phyloP scores from a whole-genome alignment of 2,797 vertebrate genomes.

The Odontamblyopus rebecca region DNA sequence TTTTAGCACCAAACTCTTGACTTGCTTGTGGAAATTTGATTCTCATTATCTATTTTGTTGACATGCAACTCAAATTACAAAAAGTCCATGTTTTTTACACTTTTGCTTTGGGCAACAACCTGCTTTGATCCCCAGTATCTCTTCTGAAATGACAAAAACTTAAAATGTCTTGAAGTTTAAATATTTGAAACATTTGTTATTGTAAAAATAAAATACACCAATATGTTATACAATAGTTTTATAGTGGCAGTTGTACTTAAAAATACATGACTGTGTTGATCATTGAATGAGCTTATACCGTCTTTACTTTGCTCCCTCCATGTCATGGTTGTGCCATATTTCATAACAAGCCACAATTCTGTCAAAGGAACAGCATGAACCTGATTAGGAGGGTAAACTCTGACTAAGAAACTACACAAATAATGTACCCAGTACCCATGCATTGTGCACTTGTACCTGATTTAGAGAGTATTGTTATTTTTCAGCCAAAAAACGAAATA shows the following conservation, averaged over 20 bases:
- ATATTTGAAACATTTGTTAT: background rate
- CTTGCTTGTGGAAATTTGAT: too few species aligned
- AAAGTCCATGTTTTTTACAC: background rate
- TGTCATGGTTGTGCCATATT: background rate
- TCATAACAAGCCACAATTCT: conserved; percentile 1
- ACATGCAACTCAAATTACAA: background rate
- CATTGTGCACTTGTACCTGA: background rate
- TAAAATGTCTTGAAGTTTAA: too few species aligned
- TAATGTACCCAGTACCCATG: background rate
- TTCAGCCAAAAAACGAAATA: background rate
- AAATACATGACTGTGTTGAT: background rate
- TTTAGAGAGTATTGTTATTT: background rate
- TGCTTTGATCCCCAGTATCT: background rate
- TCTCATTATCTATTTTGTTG: background rate
- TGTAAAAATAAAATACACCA: background rate
- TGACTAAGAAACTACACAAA: conserved; percentile 2
- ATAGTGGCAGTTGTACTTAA: too few species aligned
- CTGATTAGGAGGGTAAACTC: background rate
- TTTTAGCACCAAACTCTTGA: too few species aligned
- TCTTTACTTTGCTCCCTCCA: background rate
- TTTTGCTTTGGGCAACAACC: background rate
- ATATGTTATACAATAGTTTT: too few species aligned
- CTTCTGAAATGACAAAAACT: too few species aligned
- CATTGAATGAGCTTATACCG: background rate
- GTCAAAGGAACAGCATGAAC: conserved; percentile 10